Conservation (phyloP, 2,113 vertebrate genomes). For the Aptenodytes forsteri region DNA sequence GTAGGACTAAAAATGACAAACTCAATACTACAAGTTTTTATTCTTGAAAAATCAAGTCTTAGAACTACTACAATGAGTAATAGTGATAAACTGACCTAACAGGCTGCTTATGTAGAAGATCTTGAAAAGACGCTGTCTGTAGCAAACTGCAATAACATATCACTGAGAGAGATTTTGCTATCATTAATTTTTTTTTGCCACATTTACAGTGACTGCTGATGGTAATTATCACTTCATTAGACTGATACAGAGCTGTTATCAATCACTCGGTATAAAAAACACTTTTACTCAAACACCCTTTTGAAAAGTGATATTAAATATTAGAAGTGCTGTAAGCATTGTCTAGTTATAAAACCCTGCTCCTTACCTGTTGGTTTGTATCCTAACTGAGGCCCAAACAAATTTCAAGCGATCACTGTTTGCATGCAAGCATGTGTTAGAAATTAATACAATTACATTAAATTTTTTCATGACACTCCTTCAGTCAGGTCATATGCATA, state of each 20-base stretch:
- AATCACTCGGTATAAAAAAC: background rate
- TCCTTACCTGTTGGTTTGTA: background rate
- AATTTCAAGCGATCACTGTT: rapidly evolving
- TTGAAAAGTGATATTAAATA: background rate
- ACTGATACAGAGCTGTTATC: background rate
- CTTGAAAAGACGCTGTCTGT: background rate
- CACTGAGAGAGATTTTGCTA: background rate
- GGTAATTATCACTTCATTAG: background rate
- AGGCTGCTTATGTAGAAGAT: background rate
- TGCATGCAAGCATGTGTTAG: background rate
- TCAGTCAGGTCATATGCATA: background rate
- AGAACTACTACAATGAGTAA: background rate
- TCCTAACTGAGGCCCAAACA: background rate
- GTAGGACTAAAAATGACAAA: background rate
- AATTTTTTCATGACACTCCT: rapidly evolving
- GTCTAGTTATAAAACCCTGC: background rate
- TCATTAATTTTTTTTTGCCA: background rate
- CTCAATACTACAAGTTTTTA: background rate
- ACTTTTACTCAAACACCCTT: background rate
- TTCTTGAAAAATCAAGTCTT: background rate
- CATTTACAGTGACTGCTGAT: background rate
- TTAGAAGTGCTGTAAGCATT: background rate
- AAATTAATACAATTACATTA: background rate
- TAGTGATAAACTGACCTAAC: background rate
- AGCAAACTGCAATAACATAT: background rate